Conservation (phyloP, 2,888 invertebrate species). For the Tinea pellionella region DNA sequence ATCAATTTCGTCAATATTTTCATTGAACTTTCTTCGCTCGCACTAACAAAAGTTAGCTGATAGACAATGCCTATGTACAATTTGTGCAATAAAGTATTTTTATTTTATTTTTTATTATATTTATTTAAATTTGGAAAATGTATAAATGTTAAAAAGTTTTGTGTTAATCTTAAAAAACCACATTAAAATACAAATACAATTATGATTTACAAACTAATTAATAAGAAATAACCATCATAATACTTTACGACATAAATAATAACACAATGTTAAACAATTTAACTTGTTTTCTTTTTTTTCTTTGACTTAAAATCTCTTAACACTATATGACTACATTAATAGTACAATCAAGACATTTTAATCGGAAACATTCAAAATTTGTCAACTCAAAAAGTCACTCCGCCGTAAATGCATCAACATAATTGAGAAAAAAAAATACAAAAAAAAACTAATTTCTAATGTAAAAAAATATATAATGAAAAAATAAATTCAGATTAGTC, state of each 20-base stretch:
- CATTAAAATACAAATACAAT: constrained; percentile 42
- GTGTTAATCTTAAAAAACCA: constrained; percentile 25
- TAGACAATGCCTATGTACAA: too few species aligned
- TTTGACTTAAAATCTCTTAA: constrained; percentile 69
- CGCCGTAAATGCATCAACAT: neutral
- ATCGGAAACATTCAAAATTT: constrained; percentile 2
- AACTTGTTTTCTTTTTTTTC: constrained; percentile 52
- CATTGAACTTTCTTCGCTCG: too few species aligned
- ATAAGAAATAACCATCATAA: constrained; percentile 71
- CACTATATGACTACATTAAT: constrained; percentile 65
- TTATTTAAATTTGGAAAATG: neutral
- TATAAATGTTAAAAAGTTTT: constrained; percentile 23
- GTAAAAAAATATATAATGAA: neutral
- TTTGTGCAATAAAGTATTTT: too few species aligned
- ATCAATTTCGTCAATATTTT: too few species aligned
- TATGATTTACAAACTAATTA: constrained; percentile 67
- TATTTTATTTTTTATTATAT: too few species aligned
- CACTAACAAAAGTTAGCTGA: too few species aligned
- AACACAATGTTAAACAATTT: constrained; percentile 69
- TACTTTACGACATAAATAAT: constrained; percentile 71
- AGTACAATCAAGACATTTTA: constrained; percentile 45
- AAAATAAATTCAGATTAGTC: neutral
- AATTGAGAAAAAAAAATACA: neutral
- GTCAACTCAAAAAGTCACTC: neutral
- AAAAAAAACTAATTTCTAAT: neutral